These are phyloP conservation scores for Chionodraco myersi DNA, from an alignment of 2,113 vertebrate species.

Conservation along the genomic window DNA sequence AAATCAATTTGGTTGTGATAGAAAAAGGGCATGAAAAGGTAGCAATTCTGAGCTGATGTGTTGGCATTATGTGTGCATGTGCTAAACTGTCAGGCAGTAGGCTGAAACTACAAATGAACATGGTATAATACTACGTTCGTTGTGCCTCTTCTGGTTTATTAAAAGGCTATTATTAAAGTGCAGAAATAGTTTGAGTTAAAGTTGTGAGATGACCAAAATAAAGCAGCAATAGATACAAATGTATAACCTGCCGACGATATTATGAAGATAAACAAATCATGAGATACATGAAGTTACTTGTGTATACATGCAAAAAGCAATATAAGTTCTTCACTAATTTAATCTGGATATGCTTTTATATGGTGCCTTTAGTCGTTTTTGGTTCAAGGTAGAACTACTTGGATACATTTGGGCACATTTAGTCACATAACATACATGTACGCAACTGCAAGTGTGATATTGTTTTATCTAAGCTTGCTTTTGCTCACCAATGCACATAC, in stretches of 20 bases:
- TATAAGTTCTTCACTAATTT: no score
- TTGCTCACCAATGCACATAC: neutral
- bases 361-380: neutral
- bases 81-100: neutral
- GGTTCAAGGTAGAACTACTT: no score
- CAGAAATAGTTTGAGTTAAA: neutral
- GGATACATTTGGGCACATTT: no score
- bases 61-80: neutral
- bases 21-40: conserved; percentile 20
- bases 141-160: neutral
- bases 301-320: no score
- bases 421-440: no score
- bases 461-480: neutral
- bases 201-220: neutral
- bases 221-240: no score
- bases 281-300: no score
- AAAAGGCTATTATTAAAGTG: neutral
- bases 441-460: neutral
- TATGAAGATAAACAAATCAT: no score
- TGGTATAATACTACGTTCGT: neutral
- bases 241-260: no score
- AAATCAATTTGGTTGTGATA: conserved; percentile 38
- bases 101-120: no score
- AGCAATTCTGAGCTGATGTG: neutral
- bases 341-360: neutral